phyloP scores from a whole-genome alignment of 2,113 vertebrate genomes.

The Grantiella picta region DNA sequence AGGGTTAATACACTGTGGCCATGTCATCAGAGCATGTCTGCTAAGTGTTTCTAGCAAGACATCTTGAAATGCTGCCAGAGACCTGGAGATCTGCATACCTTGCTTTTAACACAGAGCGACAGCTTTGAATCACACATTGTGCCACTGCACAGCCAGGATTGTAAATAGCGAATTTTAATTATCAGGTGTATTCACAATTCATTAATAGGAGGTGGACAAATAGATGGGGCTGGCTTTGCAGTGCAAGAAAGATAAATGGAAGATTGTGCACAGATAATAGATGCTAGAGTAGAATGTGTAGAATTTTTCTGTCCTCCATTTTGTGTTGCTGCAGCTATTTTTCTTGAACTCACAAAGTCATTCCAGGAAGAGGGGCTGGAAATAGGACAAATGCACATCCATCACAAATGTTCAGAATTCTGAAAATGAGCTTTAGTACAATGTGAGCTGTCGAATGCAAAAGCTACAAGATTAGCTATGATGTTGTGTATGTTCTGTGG shows the following conservation, averaged over 20 bases:
- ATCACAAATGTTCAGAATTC: background rate
- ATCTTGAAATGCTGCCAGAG: conserved; percentile 26
- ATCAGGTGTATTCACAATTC: conserved; percentile 36
- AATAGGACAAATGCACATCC: background rate
- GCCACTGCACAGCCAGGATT: background rate
- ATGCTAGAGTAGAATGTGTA: background rate
- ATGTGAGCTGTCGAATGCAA: background rate
- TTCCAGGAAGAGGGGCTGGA: background rate
- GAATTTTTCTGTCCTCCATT: conserved; percentile 39
- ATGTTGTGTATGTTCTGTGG: background rate
- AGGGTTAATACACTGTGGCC: background rate
- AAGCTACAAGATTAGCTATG: background rate
- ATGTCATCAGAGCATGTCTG: background rate
- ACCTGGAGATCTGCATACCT: background rate
- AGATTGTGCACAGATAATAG: background rate
- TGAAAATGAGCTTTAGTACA: background rate
- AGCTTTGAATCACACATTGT: background rate
- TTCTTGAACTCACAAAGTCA: background rate
- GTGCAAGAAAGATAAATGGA: background rate
- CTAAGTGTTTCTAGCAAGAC: conserved; percentile 22
- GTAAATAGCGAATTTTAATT: conserved; percentile 42
- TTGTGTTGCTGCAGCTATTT: conserved; percentile 34
- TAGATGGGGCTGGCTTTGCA: background rate
- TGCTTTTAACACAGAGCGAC: background rate
- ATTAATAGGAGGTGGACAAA: conserved; percentile 7